These are phyloP conservation scores for Heliconius ismenius DNA, from an alignment of 2,888 invertebrate genomes.

Conservation along the genomic window DNA sequence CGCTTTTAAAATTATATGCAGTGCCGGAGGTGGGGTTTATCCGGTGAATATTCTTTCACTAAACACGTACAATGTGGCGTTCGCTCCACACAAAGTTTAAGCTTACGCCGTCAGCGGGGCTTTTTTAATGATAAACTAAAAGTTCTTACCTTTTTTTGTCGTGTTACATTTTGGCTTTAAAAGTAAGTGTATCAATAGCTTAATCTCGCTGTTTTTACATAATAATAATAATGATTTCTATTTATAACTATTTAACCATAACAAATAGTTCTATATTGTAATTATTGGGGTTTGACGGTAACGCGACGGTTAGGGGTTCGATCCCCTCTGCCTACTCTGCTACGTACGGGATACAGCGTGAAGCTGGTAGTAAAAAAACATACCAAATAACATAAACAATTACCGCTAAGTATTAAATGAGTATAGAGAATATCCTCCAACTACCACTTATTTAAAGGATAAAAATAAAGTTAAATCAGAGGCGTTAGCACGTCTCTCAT, in stretches of 20 bases:
- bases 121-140: slow-evolving; percentile 38
- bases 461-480: slow-evolving; percentile 70
- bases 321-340: too few species aligned
- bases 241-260: not conserved
- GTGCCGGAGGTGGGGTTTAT: slow-evolving; percentile 45
- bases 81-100: slow-evolving; percentile 28
- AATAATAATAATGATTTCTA: not conserved
- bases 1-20: slow-evolving; percentile 67
- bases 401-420: slow-evolving; percentile 12
- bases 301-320: too few species aligned
- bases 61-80: slow-evolving; percentile 36
- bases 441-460: slow-evolving; percentile 50
- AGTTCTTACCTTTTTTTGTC: slow-evolving; percentile 26
- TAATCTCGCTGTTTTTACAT: not conserved
- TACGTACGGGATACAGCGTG: too few species aligned
- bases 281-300: too few species aligned
- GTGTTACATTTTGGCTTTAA: not conserved
- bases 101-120: slow-evolving; percentile 26
- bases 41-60: slow-evolving; percentile 43
- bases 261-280: slow-evolving; percentile 5
- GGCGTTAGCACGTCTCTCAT: slow-evolving; percentile 66
- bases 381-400: too few species aligned
- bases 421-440: slow-evolving; percentile 31
- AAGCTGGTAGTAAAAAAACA: not conserved
- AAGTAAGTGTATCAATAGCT: not conserved